phyloP scores from a whole-genome alignment of 2,888 invertebrate genomes.

The Pachydiplax longipennis region DNA sequence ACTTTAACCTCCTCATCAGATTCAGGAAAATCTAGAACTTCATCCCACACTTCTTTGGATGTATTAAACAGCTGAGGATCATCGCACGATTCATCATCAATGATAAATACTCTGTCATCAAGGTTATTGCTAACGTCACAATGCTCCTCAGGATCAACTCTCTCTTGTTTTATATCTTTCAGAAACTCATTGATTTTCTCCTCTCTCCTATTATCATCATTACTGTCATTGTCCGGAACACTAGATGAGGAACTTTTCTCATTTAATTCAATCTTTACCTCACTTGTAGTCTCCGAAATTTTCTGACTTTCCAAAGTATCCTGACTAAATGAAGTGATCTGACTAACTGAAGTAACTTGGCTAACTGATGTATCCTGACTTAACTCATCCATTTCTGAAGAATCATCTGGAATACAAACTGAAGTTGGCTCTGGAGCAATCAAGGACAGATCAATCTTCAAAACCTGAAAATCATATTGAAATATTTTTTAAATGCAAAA shows the following conservation, averaged over 20 bases:
- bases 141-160: neutral
- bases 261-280: neutral
- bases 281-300: neutral
- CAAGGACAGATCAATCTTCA: slow-evolving; percentile 15
- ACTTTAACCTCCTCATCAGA: neutral
- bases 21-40: neutral
- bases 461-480: neutral
- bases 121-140: neutral
- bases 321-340: neutral
- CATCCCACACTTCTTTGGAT: neutral
- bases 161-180: neutral
- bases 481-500: neutral
- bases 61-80: neutral
- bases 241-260: neutral
- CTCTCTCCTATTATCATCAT: neutral
- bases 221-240: neutral
- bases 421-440: slow-evolving; percentile 1
- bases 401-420: neutral
- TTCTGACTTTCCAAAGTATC: neutral
- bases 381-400: neutral
- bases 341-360: neutral
- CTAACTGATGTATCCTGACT: neutral
- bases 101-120: neutral
- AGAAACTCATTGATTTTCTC: neutral
- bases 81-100: neutral